These are phyloP conservation scores for Gopherus flavomarginatus DNA, from an alignment of 2,113 vertebrate genomes.

Conservation along the genomic window DNA sequence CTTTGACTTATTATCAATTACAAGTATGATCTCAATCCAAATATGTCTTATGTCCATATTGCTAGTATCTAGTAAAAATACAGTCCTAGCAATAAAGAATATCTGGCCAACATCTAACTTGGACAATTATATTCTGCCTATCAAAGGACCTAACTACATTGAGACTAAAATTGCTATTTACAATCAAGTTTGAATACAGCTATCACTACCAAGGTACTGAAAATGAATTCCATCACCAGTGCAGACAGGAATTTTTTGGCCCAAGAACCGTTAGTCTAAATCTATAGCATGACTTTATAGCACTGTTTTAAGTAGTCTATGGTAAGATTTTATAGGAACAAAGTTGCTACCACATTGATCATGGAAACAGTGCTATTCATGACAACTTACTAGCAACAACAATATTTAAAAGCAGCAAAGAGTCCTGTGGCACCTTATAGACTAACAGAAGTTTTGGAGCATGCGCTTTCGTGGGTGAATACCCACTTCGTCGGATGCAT, in stretches of 20 bases:
- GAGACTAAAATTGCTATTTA: not conserved
- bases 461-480: too few relatives aligned
- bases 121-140: not conserved
- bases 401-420: not conserved
- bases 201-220: not conserved
- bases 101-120: not conserved
- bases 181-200: not conserved
- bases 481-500: too few relatives aligned
- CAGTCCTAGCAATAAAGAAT: not conserved
- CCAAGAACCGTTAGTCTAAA: not conserved
- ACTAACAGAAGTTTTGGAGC: too few relatives aligned
- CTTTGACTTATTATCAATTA: not conserved
- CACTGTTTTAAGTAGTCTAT: not conserved
- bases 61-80: not conserved
- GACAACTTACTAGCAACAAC: conserved; percentile 3
- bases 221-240: not conserved
- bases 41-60: not conserved
- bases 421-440: too few relatives aligned
- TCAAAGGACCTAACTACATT: not conserved
- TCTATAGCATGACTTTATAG: not conserved
- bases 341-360: not conserved
- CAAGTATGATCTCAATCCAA: not conserved
- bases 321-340: not conserved
- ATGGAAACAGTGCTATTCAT: not conserved
- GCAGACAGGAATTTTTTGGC: not conserved